Conservation (phyloP, 2,113 vertebrate species). For the Myiagra hebetior region DNA sequence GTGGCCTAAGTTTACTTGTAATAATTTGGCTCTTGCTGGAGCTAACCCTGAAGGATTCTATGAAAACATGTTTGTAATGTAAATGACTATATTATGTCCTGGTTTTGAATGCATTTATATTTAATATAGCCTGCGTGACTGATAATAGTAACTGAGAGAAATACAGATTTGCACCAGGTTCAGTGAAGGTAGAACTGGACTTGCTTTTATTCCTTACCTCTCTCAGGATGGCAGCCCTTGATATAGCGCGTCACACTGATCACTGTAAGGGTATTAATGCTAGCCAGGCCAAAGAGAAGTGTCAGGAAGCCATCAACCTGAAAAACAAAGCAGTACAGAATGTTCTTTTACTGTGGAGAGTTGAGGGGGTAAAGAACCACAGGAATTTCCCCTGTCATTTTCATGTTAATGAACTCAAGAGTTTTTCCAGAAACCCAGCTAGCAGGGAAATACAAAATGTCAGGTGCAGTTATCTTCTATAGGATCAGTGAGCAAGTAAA, state of each 20-base stretch:
- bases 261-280: conserved; percentile 88
- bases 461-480: conserved; percentile 14
- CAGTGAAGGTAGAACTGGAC: background rate
- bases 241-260: conserved; percentile 88
- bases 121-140: background rate
- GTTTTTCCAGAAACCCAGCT: background rate
- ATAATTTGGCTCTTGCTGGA: background rate
- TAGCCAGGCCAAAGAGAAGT: conserved; percentile 84
- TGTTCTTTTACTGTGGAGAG: background rate
- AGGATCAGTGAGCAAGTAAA: conserved; percentile 30
- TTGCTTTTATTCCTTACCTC: conserved; percentile 70
- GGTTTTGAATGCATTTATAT: background rate
- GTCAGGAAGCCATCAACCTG: conserved; percentile 89
- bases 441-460: background rate
- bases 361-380: background rate
- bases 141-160: background rate
- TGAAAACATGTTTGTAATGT: background rate
- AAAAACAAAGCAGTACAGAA: conserved; percentile 14
- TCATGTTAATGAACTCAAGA: background rate
- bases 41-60: background rate
- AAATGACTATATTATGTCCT: background rate
- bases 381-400: background rate
- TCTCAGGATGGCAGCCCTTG: conserved; percentile 81
- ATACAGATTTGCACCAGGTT: background rate
- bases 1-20: background rate